Base-by-base conservation (phyloP, 2,797 vertebrate genomes). In the Champsocephalus gunnari region DNA sequence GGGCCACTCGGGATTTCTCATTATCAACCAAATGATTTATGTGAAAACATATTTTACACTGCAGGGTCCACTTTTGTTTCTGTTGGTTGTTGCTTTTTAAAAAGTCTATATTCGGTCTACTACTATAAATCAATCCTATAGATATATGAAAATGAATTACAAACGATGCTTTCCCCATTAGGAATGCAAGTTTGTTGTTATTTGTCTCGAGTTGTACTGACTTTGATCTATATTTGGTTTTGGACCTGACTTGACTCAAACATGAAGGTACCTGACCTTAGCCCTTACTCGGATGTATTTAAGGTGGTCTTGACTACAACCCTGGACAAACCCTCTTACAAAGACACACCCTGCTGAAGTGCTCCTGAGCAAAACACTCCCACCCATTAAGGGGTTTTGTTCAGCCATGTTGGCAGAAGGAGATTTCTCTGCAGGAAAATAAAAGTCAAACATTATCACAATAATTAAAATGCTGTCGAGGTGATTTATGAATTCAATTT, bases 221-320 rank as follows among this genome's bases (percentile, higher is more conserved):
- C 48, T 59, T 9, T 9, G 4, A 28, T 28, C 28, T 28, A 28
- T 28, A 28, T 28, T 28, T 28, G 17, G 53, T 11, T 66, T 53
- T 57, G 34, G 64, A 64, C 41, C 24, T 14, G 14, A 70, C 5
- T 28, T 45, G 11, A 44, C 24, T 55, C 32, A 63, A n/a, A 73
- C 55, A 50, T 51, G 16, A 55, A 8, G 13, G 12, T 9, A 28
- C 13, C 21, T 41, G 59, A 5, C 17, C 13, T 17, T 17, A 28
- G 55, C 9, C 19, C 48, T 10, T 2, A 53, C 12, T 49, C 9
- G 9, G 13, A 60, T 47, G 60, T 0, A 5, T 50, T 43, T 49
- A 17, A 28, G 28, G 17, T 50, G 21, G 44, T 55, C 49, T 77
- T 66, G n/a, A 64, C 54, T 17, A 48, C 5, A 73, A 12, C 28